Evolutionary conservation across 2,113 vertebrate species (phyloP), one percentile per base, ranked within the genome.

Genomic region (Antigone vipio): DNA sequence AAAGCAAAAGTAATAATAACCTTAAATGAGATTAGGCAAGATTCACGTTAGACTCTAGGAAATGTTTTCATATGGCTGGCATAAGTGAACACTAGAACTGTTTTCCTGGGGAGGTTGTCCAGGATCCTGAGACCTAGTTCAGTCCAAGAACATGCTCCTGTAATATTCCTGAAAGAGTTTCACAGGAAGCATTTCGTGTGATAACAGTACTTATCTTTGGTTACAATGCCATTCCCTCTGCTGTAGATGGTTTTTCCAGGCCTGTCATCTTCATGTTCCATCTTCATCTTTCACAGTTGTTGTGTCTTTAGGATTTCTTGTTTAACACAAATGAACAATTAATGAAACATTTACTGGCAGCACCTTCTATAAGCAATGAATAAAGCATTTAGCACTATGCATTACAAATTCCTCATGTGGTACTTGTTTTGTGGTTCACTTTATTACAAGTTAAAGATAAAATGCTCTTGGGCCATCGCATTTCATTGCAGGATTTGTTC

Each of bases 271-370:
- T 71, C 60, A 29, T 13, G 2, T 44, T 77, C 24, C 81, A 17
- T 58, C 38, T 21, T 86, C 11, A n/a, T 71, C 50, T 80, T 92
- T 80, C 60, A 35, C 21, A 53, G 73, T 24, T 56, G 14, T 44
- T 83, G 15, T 32, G 16, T 75, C 66, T 91, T 74, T 44, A 85
- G 77, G 59, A 67, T 93, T 66, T 87, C 69, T 88, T 81, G 17
- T 95, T 91, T 53, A 92, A 93, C 19, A 69, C 16, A 58, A 77
- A 84, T 9, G 53, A 76, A 27, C 21, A 19, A 45, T 74, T 71
- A 81, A 69, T 40, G 21, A 66, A 87, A 84, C 27, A 15, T 35
- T 64, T 53, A 73, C 30, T 52, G 59, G 34, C 77, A 74, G 50
- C 52, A 49, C 35, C 53, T 88, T 92, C 87, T 71, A 27, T 81